Percentiles rank a stretch among this genome's conserved stretches.
Evolutionary conservation across 2,888 invertebrate genomes (phyloP).

Genomic region (Pollenia griseotomentosa): DNA sequence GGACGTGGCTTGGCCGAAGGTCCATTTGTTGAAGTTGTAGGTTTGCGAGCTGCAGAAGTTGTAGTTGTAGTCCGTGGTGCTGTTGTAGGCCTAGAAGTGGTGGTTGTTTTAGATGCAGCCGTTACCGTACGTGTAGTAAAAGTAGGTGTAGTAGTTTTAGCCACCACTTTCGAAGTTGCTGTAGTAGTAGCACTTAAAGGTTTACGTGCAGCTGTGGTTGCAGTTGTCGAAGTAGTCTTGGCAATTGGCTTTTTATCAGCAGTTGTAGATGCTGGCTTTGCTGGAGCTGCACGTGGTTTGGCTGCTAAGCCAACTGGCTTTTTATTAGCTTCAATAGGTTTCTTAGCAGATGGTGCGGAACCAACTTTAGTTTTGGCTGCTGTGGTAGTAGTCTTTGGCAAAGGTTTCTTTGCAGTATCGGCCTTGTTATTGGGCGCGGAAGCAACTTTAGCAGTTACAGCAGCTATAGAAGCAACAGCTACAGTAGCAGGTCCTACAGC

Average conservation of each 20-base stretch:
- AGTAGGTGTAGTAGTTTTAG: conserved; percentile 72
- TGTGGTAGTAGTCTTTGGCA: conserved; percentile 40
- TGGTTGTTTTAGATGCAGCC: conserved; percentile 65
- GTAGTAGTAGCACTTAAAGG: conserved; percentile 71
- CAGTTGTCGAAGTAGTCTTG: conserved; percentile 31
- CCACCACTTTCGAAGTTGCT: conserved; percentile 64
- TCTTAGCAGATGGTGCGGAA: conserved; percentile 41
- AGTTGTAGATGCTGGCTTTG: conserved; percentile 72
- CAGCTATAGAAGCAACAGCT: conserved; percentile 32
- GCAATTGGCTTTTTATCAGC: conserved; percentile 61
- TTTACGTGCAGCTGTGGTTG: conserved; percentile 68
- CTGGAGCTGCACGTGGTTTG: conserved; percentile 69
- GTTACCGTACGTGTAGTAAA: conserved; percentile 75
- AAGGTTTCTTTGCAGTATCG: conserved; percentile 63
- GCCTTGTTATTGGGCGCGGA: conserved; percentile 27
- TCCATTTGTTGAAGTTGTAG: conserved; percentile 65
- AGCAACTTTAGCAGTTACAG: conserved; percentile 33
- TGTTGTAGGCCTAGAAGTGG: conserved; percentile 71
- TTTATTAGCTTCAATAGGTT: conserved; percentile 32
- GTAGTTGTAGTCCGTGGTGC: conserved; percentile 66
- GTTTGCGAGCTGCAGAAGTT: conserved; percentile 73
- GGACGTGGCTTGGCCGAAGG: conserved; percentile 76
- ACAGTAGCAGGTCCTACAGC: conserved; percentile 61
- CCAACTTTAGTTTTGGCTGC: conserved; percentile 69
- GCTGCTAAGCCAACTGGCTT: conserved; percentile 56